phyloP scores from a whole-genome alignment of 1,140 invertebrate genomes.

The Conus ventricosus region DNA sequence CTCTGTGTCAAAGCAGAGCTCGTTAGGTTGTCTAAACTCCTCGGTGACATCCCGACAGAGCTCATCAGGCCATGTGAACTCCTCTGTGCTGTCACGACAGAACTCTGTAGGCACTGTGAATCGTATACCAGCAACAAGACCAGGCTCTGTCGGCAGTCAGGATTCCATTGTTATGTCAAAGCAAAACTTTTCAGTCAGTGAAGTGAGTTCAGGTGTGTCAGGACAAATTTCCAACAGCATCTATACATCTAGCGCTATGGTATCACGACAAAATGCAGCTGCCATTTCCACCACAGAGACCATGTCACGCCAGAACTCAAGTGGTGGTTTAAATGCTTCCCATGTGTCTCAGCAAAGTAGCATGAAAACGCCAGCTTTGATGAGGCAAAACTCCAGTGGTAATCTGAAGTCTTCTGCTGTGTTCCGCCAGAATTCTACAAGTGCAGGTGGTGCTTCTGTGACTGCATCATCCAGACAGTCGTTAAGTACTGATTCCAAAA shows the following conservation, averaged over 20 bases:
- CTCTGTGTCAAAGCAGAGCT: slow-evolving; percentile 22
- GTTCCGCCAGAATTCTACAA: neutral
- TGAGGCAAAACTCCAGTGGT: slow-evolving; percentile 1
- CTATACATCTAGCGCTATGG: neutral
- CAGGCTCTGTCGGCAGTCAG: neutral
- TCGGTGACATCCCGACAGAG: neutral
- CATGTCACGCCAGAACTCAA: neutral
- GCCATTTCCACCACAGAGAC: neutral
- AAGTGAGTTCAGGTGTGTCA: neutral
- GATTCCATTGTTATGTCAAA: neutral
- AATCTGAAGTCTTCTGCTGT: neutral
- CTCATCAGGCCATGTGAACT: neutral
- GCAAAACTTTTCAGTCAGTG: neutral
- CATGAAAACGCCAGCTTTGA: neutral
- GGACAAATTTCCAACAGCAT: neutral
- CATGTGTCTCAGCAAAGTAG: neutral
- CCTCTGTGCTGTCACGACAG: neutral
- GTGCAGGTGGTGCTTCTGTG: neutral
- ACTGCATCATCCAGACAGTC: neutral
- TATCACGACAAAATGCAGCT: neutral
- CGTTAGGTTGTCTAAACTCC: neutral
- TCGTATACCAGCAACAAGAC: neutral
- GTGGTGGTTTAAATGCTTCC: neutral
- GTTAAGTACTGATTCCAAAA: neutral
- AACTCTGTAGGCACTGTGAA: neutral